Evolutionary conservation across 2,113 vertebrate genomes (phyloP).

Genomic region (Psilopogon haemacephalus): DNA sequence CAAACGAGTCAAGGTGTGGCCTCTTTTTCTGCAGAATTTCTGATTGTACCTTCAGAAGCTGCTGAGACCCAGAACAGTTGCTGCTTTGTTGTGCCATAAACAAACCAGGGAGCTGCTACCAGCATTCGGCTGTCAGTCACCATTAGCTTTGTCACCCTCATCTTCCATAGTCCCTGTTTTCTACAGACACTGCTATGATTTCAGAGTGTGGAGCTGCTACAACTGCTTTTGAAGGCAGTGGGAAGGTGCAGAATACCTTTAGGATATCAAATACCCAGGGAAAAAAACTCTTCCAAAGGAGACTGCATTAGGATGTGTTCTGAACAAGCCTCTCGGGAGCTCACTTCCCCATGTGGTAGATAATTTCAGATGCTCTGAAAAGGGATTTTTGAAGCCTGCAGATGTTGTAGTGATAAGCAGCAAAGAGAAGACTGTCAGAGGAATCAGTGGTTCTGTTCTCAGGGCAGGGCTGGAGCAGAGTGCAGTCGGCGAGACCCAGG

Average conservation of each 20-base stretch:
- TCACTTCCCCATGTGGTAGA: neutral
- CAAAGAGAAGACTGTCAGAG: neutral
- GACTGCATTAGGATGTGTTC: neutral
- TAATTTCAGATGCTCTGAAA: neutral
- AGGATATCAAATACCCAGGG: neutral
- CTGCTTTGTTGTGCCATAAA: conserved; percentile 1
- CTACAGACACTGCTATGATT: neutral
- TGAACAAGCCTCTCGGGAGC: neutral
- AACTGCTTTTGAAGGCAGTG: neutral
- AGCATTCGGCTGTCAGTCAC: neutral
- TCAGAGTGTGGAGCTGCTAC: neutral
- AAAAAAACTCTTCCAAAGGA: neutral
- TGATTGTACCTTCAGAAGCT: neutral
- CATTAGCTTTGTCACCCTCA: neutral
- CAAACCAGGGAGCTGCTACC: neutral
- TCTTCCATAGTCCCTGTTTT: neutral
- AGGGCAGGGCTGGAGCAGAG: neutral
- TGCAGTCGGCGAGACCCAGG: neutral
- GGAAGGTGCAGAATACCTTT: neutral
- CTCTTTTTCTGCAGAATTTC: conserved; percentile 1
- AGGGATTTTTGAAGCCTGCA: neutral
- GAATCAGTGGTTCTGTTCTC: conserved; percentile 7
- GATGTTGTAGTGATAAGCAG: neutral
- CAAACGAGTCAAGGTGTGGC: no score
- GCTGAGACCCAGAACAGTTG: neutral